Percentiles rank a stretch among this genome's conserved stretches.
Evolutionary conservation across 2,113 vertebrate genomes (phyloP).

Genomic region (Larimichthys crocea): DNA sequence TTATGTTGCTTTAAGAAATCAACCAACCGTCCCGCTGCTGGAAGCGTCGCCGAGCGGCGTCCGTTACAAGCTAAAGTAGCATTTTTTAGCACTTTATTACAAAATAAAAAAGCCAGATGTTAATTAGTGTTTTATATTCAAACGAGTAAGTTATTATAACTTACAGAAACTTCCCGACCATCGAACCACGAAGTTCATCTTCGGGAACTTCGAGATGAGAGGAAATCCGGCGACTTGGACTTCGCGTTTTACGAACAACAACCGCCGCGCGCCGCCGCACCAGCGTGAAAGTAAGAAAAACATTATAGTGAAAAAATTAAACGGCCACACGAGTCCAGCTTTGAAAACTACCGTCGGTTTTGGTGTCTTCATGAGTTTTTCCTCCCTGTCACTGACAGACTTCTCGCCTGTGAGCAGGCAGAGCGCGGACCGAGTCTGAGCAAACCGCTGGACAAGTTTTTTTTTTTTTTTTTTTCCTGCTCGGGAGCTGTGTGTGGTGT

Average conservation of each 20-base stretch:
- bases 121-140: not conserved
- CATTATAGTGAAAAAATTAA: not conserved
- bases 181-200: slow-evolving; percentile 77
- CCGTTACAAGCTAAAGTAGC: not conserved
- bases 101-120: accelerated
- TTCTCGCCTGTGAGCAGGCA: not conserved
- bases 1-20: not conserved
- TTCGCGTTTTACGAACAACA: not conserved
- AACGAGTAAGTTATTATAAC: slow-evolving; percentile 13
- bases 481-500: too few species aligned
- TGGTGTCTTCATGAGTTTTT: slow-evolving; percentile 49
- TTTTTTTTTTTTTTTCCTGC: not conserved
- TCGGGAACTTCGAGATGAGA: slow-evolving; percentile 71
- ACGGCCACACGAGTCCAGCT: slow-evolving; percentile 7
- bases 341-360: slow-evolving; percentile 31
- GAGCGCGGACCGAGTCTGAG: slow-evolving; percentile 4
- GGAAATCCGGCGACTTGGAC: slow-evolving; percentile 51
- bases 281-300: not conserved
- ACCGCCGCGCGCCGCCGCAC: slow-evolving; percentile 29
- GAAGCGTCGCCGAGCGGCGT: not conserved
- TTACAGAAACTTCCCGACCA: slow-evolving; percentile 70
- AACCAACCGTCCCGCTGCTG: not conserved
- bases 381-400: not conserved
- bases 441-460: not conserved
- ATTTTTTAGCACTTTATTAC: not conserved